Evolutionary conservation across 2,888 invertebrate species (phyloP), one percentile per base, ranked within the genome.

Genomic region (Didymodactylos carnosus): DNA sequence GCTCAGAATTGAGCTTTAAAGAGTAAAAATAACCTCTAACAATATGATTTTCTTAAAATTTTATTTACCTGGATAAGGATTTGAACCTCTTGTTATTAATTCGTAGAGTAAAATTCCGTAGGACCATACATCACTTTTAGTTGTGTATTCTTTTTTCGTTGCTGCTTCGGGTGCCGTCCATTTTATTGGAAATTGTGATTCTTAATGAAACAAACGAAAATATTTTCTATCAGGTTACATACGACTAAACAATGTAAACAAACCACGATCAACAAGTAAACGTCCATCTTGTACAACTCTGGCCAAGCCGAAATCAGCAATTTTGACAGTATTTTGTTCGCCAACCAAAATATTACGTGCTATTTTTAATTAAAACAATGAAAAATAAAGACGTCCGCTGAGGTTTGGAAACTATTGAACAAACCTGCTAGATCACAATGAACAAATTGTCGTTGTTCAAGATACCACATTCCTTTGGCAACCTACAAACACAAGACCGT

Each of bases 241-340:
- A n/a, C n/a, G n/a, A n/a, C n/a, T n/a, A n/a, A n/a, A n/a, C n/a
- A n/a, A n/a, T n/a, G n/a, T n/a, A n/a, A n/a, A n/a, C n/a, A n/a
- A n/a, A n/a, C n/a, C n/a, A n/a, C 70, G 14, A 40, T 70, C 70
- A 16, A 70, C 70, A 39, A 40, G 16, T 27, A 70, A 40, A 25
- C 41, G 39, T n/a, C 70, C 78, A 82, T 89, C 90, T 88, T 92
- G 92, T 80, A 93, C 93, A 77, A 97, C 91, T 78, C 95, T 87
- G 6, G 98, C 97, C 78, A 98, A 86, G 71, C 97, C 98, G 83
- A 98, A 98, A 86, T 98, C 98, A 83, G 94, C 91, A 76, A 89
- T 87, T 86, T 93, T 91, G 76, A 90, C 91, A 49, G 78, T 76
- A 75, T 80, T 79, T 14, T 41, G 35, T 70, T 84, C 82, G 10